Base-by-base conservation (phyloP, 2,888 invertebrate species). In the Scelioninae gen. 1 region DNA sequence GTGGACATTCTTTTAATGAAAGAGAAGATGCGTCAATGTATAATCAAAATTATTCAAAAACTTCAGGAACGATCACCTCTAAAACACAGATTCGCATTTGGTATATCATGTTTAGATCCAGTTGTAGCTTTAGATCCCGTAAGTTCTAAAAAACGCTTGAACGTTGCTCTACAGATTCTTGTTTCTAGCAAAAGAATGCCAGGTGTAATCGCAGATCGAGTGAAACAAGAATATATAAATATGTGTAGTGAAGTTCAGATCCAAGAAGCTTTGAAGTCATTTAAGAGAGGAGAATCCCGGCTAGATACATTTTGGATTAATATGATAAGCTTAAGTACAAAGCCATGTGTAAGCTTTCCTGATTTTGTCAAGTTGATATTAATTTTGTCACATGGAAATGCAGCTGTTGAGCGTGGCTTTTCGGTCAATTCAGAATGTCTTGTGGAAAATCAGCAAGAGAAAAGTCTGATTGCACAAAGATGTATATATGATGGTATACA, bases 331-430 rank as follows among this genome's bases (percentile, higher is more conserved):
- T 29, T 45, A 15, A 31, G 10, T 29, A 1, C 43, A 16, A 40
- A 43, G n/a, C 38, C 60, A 43, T 60, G 58, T 58, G 40, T 38
- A 13, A 8, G 47, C 11, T 62, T 62, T 29, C 3, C 13, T 7
- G 62, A 62, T 45, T 83, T 85, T 40, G 31, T 82, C n/a, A 49
- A 78, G 75, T 40, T 51, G 10, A 63, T 85, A 29, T 40, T 86
- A 5, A 85, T 82, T 45, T 51, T 86, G 43, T 85, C 78, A 13
- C 83, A 86, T 45, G 85, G 85, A 13, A 85, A 86, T 65, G 85
- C 85, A 10, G 40, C 53, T 58, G 56, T 84, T 15, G 82, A 86
- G 80, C 75, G 43, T 11, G 43, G 43, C 4, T 43, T 43, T 7
- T 43, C 43, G 11, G 11, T 43, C 6, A 43, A 43, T 43, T 43